Percentiles rank a stretch among this genome's conserved stretches.
Conservation (phyloP, 2,888 invertebrate species). For the Oxytorus armatus region DNA sequence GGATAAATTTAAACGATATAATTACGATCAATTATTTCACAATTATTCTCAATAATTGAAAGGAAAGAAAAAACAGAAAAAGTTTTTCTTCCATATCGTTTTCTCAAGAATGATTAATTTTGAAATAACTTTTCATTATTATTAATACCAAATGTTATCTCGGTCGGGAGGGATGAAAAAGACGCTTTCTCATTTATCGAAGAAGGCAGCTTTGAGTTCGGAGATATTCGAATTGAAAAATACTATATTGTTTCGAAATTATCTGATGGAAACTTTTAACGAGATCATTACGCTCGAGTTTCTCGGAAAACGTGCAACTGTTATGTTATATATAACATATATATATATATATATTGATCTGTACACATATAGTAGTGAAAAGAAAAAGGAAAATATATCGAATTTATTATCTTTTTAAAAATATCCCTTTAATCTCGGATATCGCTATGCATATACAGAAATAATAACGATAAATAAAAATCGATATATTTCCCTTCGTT, state of each 20-base stretch:
- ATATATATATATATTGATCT: neutral
- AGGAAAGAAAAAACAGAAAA: no score
- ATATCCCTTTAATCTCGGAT: neutral
- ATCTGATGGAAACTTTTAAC: constrained; percentile 63
- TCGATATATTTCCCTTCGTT: neutral
- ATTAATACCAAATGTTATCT: no score
- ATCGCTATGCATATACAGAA: neutral
- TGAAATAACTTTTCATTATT: no score
- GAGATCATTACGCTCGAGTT: constrained; percentile 63
- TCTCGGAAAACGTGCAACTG: constrained; percentile 15
- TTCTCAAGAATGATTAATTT: no score
- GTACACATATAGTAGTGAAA: neutral
- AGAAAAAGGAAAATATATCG: neutral
- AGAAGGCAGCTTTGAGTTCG: no score
- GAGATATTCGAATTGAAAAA: constrained; percentile 33
- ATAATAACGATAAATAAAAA: neutral
- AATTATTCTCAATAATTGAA: no score
- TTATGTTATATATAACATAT: neutral
- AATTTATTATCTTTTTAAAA: neutral
- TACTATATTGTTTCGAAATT: constrained; percentile 49
- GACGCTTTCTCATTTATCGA: no score
- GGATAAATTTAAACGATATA: no score
- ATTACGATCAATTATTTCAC: no score
- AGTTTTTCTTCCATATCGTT: no score
- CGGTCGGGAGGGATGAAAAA: no score